Conservation (phyloP, 2,113 vertebrate genomes). For the Elanoides forficatus region DNA sequence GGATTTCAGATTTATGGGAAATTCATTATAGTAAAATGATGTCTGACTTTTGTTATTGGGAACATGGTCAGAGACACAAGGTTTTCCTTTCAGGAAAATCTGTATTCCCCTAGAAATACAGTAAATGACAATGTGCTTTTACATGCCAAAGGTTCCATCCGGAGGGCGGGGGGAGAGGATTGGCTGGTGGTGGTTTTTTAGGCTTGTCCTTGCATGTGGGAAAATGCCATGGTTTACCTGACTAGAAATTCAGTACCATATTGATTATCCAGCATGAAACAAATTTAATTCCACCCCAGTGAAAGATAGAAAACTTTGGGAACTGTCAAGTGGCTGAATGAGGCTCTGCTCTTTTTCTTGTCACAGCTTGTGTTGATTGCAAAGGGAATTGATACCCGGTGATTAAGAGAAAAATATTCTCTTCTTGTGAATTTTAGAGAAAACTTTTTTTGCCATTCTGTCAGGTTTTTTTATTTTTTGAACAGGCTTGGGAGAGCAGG, state of each 20-base stretch:
- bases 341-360: conserved; percentile 35
- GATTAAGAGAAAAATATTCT: background rate
- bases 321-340: background rate
- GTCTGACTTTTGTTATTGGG: background rate
- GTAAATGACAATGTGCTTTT: background rate
- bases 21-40: background rate
- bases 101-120: background rate
- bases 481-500: background rate
- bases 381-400: background rate
- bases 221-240: background rate
- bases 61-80: background rate
- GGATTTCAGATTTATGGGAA: background rate
- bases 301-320: background rate
- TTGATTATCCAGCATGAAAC: conserved; percentile 3
- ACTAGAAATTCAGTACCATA: background rate
- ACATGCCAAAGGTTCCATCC: background rate
- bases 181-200: background rate
- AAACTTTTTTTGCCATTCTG: background rate
- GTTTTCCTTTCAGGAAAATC: background rate
- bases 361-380: conserved; percentile 32
- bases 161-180: accelerated
- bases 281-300: background rate
- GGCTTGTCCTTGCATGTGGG: background rate
- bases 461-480: background rate
- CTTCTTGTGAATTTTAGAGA: background rate